These are phyloP conservation scores for Abrostola triplasia DNA, from an alignment of 2,888 invertebrate genomes.

Conservation along the genomic window DNA sequence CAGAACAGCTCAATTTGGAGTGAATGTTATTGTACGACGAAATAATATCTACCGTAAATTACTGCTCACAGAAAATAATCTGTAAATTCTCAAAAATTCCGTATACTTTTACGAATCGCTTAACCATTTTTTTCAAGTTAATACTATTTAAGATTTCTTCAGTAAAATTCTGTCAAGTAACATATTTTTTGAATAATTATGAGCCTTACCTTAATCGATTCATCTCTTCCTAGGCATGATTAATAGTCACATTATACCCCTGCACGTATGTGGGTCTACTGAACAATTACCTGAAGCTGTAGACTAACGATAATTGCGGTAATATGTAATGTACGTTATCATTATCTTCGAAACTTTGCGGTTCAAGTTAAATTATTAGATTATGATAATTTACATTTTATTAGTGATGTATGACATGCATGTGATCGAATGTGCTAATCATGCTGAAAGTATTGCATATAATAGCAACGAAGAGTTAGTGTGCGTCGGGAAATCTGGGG, in stretches of 20 bases:
- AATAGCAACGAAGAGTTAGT: too few relatives aligned
- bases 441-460: too few relatives aligned
- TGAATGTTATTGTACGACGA: slow-evolving; percentile 29
- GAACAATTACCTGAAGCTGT: slow-evolving; percentile 33
- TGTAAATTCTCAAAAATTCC: too few relatives aligned
- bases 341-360: slow-evolving; percentile 25
- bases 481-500: too few relatives aligned
- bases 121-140: too few relatives aligned
- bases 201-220: slow-evolving; percentile 29
- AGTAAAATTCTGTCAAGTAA: too few relatives aligned
- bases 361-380: slow-evolving; percentile 17
- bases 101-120: too few relatives aligned
- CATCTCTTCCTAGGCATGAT: slow-evolving; percentile 36
- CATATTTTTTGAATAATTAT: not conserved
- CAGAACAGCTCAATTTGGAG: slow-evolving; percentile 32
- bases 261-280: slow-evolving; percentile 19
- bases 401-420: not conserved
- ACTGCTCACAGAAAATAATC: slow-evolving; percentile 19
- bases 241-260: slow-evolving; percentile 32
- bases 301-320: slow-evolving; percentile 46
- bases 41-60: slow-evolving; percentile 40
- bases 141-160: too few relatives aligned
- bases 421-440: not conserved
- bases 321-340: slow-evolving; percentile 28
- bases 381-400: not conserved